Conservation (phyloP, 2,797 vertebrate genomes). For the Trachops cirrhosus region DNA sequence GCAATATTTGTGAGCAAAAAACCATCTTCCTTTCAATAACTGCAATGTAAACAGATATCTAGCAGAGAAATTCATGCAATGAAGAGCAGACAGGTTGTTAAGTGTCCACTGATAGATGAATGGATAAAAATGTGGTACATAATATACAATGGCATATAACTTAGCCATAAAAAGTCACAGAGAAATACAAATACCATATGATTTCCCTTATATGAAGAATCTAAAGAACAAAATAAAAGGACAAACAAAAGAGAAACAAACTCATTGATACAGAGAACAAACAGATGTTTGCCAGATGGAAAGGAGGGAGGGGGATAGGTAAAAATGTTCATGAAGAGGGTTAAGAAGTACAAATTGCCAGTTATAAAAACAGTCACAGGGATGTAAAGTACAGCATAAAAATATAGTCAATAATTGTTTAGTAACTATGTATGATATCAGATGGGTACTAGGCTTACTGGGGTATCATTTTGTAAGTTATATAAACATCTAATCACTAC, state of each 20-base stretch:
- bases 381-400: neutral
- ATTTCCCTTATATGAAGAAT: neutral
- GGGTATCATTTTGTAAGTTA: neutral
- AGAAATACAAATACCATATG: neutral
- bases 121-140: neutral
- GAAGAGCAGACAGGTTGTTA: neutral
- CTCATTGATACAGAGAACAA: neutral
- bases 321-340: neutral
- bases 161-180: neutral
- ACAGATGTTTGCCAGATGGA: neutral
- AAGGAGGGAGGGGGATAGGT: neutral
- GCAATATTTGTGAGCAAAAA: constrained; percentile 28
- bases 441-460: neutral
- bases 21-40: constrained; percentile 36
- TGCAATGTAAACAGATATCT: constrained; percentile 7
- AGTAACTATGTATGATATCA: neutral
- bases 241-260: neutral
- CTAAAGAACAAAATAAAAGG: neutral
- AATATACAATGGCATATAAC: neutral
- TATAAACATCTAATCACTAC: neutral
- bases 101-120: neutral
- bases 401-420: neutral
- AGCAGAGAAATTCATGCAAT: constrained; percentile 25
- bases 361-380: neutral
- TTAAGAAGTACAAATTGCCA: neutral